Percentiles rank a stretch among this genome's conserved stretches.
phyloP scores from a whole-genome alignment of 2,888 invertebrate species.

The Mallateleia sp. region DNA sequence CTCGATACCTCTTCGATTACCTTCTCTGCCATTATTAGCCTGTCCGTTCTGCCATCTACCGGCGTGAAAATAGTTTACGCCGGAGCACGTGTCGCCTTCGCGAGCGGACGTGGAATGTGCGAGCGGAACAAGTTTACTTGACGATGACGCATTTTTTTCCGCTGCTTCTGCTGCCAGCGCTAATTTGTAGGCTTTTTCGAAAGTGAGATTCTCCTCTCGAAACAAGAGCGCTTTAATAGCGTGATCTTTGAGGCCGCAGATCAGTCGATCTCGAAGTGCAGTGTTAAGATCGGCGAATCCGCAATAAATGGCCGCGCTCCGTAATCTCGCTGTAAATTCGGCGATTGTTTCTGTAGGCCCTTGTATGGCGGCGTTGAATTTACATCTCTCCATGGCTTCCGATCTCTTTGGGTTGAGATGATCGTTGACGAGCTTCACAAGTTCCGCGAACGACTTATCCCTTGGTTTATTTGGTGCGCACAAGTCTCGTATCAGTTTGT shows the following conservation, averaged over 20 bases:
- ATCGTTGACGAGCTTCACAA: constrained; percentile 62
- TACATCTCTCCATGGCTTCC: constrained; percentile 63
- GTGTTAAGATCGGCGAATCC: neutral
- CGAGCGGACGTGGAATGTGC: no score
- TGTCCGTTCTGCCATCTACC: no score
- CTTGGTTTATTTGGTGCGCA: constrained; percentile 62
- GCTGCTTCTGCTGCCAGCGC: no score
- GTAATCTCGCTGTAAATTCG: constrained; percentile 85
- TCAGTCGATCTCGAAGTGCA: neutral
- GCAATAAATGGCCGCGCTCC: neutral
- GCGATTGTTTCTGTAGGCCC: constrained; percentile 11
- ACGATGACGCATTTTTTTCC: no score
- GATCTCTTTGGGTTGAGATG: constrained; percentile 69
- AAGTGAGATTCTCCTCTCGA: no score
- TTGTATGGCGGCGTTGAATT: constrained; percentile 1
- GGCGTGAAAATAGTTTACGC: no score
- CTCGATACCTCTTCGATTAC: no score
- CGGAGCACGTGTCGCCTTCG: no score
- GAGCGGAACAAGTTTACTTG: no score
- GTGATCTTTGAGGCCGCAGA: neutral
- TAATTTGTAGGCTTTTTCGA: no score
- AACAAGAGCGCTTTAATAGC: neutral
- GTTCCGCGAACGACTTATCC: constrained; percentile 45
- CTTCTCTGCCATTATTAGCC: no score
- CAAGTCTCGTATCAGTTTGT: constrained; percentile 55